Base-by-base conservation (phyloP, 2,113 vertebrate genomes). In the Alectura lathami region DNA sequence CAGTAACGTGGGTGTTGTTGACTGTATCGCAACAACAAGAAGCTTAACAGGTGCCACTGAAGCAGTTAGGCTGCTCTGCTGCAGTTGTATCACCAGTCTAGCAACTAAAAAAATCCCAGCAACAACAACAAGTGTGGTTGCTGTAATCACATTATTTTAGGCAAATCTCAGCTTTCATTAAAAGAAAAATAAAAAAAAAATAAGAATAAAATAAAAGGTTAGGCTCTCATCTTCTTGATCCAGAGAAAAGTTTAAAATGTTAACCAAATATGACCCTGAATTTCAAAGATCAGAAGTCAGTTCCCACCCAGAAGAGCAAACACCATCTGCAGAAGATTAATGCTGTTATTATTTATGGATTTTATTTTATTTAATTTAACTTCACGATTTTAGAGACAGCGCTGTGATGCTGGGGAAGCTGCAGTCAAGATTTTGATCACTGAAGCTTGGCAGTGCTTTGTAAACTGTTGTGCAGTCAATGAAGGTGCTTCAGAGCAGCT, bases 201-300 rank as follows among this genome's bases (percentile, higher is more conserved):
- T 32, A 53, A 69, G 63, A 45, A 29, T 8, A 36, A 59, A 53
- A 81, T 40, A 48, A 92, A 92, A 95, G 75, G 83, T 95, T 85
- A 94, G 51, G 34, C 23, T 92, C 5, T 77, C 38, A n/a, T 86
- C 68, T 83, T 63, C 47, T 56, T 74, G 56, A 93, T 93, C 63
- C 64, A 78, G 60, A 72, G 79, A 90, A 91, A 91, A 93, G 72
- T 91, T 93, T 88, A 88, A 96, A 95, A 68, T 2, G 1, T 70
- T 90, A 75, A 91, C 60, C 56, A 96, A 94, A 85, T 60, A 73
- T 36, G 51, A 95, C 82, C 75, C 36, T 67, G 29, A 40, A 29
- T 77, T 93, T 94, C 56, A 90, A 91, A 95, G 88, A 88, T 87
- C 59, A 81, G 73, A 73, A 83, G 54, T 42, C 48, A 77, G 21